Evolutionary conservation across 2,113 vertebrate genomes (phyloP), one percentile per base, ranked within the genome.

Genomic region (Synchiropus splendidus): DNA sequence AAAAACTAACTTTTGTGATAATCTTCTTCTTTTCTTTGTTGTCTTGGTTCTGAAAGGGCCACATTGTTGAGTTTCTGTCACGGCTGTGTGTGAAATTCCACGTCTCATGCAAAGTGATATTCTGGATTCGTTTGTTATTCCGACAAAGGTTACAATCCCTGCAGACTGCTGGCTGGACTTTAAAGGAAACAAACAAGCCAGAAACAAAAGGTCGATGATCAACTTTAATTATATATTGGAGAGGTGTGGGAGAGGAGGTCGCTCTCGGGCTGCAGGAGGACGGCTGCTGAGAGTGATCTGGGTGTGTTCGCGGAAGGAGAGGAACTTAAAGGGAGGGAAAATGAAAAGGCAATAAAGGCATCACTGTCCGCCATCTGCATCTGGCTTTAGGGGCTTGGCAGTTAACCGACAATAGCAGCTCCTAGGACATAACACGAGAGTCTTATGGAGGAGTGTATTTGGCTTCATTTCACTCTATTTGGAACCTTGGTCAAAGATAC

Each of bases 171-270:
- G 71, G 63, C 67, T 58, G 44, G 74, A 74, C 64, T 63, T 61
- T 56, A 64, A 49, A 51, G 51, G 63, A 55, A 36, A 47, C 66
- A 71, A 62, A 48, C 6, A 64, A 48, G 39, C 36, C 17, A 43
- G 53, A 45, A 48, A 66, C 69, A 64, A 79, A 75, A 79, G 31
- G 48, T 77, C 77, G 74, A 72, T 75, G 74, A 75, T 78, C 74
- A 63, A 54, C 56, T 58, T 75, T 59, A 63, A 78, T 77, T 64
- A 66, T 58, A 53, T 27, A 63, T 42, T 33, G 15, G 16, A 42
- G 16, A 42, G 16, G n/a, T n/a, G n/a, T n/a, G n/a, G n/a, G n/a
- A n/a, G n/a, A n/a, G n/a, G n/a, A n/a, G n/a, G n/a, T n/a, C n/a
- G n/a, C n/a, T n/a, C n/a, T n/a, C n/a, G n/a, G n/a, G n/a, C n/a